Conservation (phyloP, 1,140 invertebrate genomes). For the Diorhabda sublineata region DNA sequence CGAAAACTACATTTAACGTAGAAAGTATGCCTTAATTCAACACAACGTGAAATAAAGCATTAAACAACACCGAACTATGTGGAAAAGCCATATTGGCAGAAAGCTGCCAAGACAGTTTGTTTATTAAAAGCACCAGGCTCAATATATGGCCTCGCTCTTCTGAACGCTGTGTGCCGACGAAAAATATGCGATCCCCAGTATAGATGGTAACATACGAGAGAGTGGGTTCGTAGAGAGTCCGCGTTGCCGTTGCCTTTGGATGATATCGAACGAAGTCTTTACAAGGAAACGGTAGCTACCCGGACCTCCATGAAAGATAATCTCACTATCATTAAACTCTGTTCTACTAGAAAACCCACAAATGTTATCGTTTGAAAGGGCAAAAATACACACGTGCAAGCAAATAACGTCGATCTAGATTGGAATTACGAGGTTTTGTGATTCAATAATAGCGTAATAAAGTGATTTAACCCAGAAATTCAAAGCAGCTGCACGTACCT, state of each 20-base stretch:
- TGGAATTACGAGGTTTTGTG: neutral
- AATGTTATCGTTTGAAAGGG: neutral
- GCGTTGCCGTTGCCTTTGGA: neutral
- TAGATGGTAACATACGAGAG: neutral
- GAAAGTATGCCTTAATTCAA: constrained; percentile 15
- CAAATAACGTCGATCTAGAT: constrained; percentile 2
- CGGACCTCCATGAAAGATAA: constrained; percentile 8
- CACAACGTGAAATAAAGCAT: constrained; percentile 8
- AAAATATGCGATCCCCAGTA: constrained; percentile 13
- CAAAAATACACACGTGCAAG: neutral
- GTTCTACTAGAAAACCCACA: constrained; percentile 1
- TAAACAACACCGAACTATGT: constrained; percentile 8
- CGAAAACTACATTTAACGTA: neutral
- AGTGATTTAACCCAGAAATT: neutral
- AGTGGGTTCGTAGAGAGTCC: neutral
- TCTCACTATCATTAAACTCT: constrained; percentile 10
- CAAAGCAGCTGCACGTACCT: neutral
- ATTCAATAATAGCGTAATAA: neutral
- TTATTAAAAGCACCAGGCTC: constrained; percentile 21
- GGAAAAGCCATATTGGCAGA: constrained; percentile 19
- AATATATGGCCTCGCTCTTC: constrained; percentile 21
- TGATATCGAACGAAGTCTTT: constrained; percentile 7
- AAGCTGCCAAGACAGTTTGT: constrained; percentile 22
- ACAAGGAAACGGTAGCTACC: constrained; percentile 9
- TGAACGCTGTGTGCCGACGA: constrained; percentile 20